Percentiles rank a stretch among this genome's conserved stretches.
These are phyloP conservation scores for Montifringilla adamsi DNA, from an alignment of 2,113 vertebrate species.

Conservation along the genomic window DNA sequence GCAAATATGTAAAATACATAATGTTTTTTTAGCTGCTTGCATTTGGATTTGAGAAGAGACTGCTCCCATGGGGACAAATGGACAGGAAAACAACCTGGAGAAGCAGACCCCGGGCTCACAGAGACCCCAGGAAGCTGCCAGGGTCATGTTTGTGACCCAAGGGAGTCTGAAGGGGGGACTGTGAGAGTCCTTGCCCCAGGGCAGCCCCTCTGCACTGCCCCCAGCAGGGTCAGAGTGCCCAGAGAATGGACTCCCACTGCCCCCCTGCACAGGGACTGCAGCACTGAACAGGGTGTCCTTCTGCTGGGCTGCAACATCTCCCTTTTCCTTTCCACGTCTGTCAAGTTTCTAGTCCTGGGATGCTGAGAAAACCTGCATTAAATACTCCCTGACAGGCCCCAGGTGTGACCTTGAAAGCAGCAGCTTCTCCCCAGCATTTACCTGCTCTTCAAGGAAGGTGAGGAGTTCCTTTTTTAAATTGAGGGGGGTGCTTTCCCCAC, in stretches of 20 bases:
- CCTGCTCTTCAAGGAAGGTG: background rate
- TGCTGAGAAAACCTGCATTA: background rate
- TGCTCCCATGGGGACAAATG: background rate
- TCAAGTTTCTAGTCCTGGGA: background rate
- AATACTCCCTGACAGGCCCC: background rate
- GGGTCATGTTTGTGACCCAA: fast-evolving
- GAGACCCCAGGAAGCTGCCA: background rate
- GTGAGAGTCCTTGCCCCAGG: fast-evolving
- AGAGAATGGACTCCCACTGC: background rate
- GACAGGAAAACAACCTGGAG: background rate
- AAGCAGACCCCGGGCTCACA: background rate
- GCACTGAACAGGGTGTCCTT: background rate
- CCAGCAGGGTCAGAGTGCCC: background rate
- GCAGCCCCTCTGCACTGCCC: background rate
- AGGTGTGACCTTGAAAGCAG: background rate
- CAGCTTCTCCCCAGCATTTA: background rate
- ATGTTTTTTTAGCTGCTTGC: background rate
- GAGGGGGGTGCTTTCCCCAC: background rate
- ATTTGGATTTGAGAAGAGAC: background rate
- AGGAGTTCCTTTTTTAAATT: background rate
- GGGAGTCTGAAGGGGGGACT: fast-evolving
- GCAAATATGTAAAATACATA: background rate
- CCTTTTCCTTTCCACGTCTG: background rate
- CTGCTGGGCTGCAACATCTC: background rate
- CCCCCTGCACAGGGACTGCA: background rate